Evolutionary conservation across 2,888 invertebrate genomes (phyloP), one percentile per base, ranked within the genome.

Genomic region (Philonicus albiceps): DNA sequence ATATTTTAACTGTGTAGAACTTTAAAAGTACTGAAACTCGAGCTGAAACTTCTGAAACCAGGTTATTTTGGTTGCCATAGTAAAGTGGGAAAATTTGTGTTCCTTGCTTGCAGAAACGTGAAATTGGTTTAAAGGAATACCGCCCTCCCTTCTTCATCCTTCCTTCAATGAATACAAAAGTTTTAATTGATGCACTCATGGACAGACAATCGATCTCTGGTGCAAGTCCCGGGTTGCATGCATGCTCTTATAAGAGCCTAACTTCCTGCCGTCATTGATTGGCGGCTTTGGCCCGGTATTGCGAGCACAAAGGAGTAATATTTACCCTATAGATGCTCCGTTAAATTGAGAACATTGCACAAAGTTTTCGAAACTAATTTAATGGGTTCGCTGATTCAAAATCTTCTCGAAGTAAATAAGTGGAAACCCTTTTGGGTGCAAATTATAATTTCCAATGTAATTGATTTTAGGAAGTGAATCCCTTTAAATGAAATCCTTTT

Each of bases 301-400:
- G 49, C 31, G n/a, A 40, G 19, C 22, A 76, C 40, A 76, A 40
- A 76, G 40, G 43, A 43, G 27, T 27, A 76, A 40, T 37, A 76
- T 76, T 76, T 76, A 27, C 76, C 37, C 76, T 76, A 27, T 40
- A 43, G 40, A 31, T 43, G 53, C 5, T 49, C 30, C 2, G 6
- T 6, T n/a, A 31, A 19, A 49, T 49, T 53, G 43, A 49, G 80
- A 30, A 49, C 49, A 2, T 27, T 80, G 37, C 76, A 80, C 49
- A 80, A 80, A 80, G 49, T 80, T 43, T 80, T 53, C 19, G 19
- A 80, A 80, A 49, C 43, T 80, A 80, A 53, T 80, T 80, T 80
- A 31, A 22, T 43, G 30, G 53, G 30, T 80, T 80, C 16, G 49
- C 2, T 80, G 80, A 80, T 80, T 53, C n/a, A 3, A 16, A 27